These are phyloP conservation scores for Ferrisia virgata DNA, from an alignment of 2,888 invertebrate genomes.

Conservation along the genomic window DNA sequence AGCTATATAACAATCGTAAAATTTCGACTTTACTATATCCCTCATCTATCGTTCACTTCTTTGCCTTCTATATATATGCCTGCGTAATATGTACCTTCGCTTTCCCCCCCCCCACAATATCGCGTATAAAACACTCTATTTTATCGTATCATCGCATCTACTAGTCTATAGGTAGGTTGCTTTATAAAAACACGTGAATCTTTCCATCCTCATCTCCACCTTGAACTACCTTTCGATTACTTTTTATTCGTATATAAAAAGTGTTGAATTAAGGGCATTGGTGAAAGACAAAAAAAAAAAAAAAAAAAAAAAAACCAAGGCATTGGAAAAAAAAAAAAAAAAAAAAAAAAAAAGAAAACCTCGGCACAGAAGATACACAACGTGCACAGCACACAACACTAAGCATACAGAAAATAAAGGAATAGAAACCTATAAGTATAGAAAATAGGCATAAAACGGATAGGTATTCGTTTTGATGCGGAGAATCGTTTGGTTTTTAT, in stretches of 20 bases:
- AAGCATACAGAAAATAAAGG: neutral
- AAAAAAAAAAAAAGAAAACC: neutral
- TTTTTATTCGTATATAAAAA: too few relatives aligned
- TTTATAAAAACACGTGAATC: too few relatives aligned
- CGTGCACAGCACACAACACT: neutral
- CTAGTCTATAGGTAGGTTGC: too few relatives aligned
- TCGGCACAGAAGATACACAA: neutral
- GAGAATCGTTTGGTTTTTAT: neutral
- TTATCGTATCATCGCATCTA: too few relatives aligned
- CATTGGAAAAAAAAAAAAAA: too few relatives aligned
- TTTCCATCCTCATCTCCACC: too few relatives aligned
- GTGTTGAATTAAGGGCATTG: neutral
- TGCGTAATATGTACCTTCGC: neutral
- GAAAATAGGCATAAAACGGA: neutral
- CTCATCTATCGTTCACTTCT: neutral
- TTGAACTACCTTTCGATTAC: too few relatives aligned
- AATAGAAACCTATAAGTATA: neutral
- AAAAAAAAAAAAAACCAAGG: too few relatives aligned
- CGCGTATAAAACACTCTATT: too few relatives aligned
- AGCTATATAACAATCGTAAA: neutral
- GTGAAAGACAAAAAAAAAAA: too few relatives aligned
- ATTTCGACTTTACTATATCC: slow-evolving; percentile 22
- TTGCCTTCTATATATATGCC: neutral
- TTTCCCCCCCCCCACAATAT: too few relatives aligned
- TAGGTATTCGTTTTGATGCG: neutral